Conservation (phyloP, 92 coral and sea anemone genomes). For the Porites divaricata region DNA sequence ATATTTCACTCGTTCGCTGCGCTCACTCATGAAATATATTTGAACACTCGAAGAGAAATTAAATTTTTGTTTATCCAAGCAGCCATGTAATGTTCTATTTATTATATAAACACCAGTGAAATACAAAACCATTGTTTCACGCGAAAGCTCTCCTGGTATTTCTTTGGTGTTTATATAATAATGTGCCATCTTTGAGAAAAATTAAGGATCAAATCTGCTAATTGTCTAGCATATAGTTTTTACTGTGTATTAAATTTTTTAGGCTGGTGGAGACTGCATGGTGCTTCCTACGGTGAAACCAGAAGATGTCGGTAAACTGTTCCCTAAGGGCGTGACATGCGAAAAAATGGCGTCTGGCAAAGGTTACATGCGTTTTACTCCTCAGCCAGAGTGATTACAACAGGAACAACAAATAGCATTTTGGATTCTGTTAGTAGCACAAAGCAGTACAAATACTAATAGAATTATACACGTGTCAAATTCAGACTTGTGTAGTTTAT, state of each 20-base stretch:
- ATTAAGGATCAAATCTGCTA: too few relatives aligned
- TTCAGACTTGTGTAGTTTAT: background rate
- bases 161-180: too few relatives aligned
- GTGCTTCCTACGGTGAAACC: constrained; percentile 80
- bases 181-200: too few relatives aligned
- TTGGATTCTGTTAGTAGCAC: background rate
- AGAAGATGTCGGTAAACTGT: constrained; percentile 59
- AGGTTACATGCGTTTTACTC: constrained; percentile 79
- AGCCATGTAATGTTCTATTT: too few relatives aligned
- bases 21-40: too few relatives aligned
- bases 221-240: background rate
- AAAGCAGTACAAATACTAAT: background rate
- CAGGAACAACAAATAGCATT: background rate
- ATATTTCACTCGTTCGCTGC: too few relatives aligned
- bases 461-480: background rate
- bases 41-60: too few relatives aligned
- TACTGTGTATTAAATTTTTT: background rate
- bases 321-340: constrained; percentile 64
- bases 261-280: constrained; percentile 88
- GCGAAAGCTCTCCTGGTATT: too few relatives aligned
- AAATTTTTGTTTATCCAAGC: too few relatives aligned
- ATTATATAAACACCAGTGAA: too few relatives aligned
- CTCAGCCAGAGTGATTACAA: constrained; percentile 68
- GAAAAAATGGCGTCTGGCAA: constrained; percentile 82
- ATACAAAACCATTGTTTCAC: too few relatives aligned